Percentiles rank a stretch among this genome's conserved stretches.
phyloP scores from a whole-genome alignment of 2,797 vertebrate genomes.

The Podarcis siculus region DNA sequence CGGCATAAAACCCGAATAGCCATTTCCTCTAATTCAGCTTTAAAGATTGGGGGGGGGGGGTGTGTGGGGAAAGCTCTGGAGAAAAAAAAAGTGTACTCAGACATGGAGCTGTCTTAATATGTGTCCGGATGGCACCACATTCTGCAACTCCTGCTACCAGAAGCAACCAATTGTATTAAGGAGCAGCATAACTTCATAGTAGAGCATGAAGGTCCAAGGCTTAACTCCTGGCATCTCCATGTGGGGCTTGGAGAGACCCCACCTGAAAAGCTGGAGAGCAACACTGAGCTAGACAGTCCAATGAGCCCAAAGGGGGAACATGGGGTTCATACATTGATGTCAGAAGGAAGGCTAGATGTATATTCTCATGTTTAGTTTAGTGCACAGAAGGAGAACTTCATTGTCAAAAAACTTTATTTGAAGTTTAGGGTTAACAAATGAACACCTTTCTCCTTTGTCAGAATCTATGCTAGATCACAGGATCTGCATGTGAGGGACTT shows the following conservation, averaged over 20 bases:
- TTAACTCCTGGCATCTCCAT: too few species aligned
- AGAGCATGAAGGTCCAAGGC: background rate
- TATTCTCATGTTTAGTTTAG: background rate
- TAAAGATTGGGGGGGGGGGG: too few species aligned
- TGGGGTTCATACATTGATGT: background rate
- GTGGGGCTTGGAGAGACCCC: too few species aligned
- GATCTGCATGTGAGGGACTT: background rate
- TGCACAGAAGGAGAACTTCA: background rate
- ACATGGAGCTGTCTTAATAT: background rate
- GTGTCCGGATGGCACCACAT: background rate
- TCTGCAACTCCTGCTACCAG: background rate
- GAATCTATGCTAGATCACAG: background rate
- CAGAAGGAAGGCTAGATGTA: background rate
- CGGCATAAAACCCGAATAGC: too few species aligned
- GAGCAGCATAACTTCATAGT: background rate
- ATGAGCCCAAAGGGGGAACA: background rate
- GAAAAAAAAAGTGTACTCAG: too few species aligned
- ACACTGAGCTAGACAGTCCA: too few species aligned
- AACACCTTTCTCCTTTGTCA: background rate
- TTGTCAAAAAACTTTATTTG: slow-evolving; percentile 9
- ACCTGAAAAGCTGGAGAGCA: too few species aligned
- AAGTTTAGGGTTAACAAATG: background rate
- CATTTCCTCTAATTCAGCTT: too few species aligned
- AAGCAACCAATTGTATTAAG: background rate
- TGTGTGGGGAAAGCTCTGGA: too few species aligned